Conservation (phyloP, 2,888 invertebrate genomes). For the Ectemnius continuus region DNA sequence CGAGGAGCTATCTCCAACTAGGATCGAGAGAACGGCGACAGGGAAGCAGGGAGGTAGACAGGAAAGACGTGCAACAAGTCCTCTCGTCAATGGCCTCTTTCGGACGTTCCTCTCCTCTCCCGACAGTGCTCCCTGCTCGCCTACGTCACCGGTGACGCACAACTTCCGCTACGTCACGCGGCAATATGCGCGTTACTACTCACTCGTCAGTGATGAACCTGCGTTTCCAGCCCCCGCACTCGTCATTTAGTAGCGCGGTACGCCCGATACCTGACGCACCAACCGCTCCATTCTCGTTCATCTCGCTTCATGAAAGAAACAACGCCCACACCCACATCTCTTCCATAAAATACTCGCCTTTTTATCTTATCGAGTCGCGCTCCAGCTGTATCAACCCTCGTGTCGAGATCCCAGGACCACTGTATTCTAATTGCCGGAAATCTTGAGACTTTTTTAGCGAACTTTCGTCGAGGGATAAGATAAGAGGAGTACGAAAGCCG, state of each 20-base stretch:
- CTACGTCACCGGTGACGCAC: slow-evolving; percentile 68
- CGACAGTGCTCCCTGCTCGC: slow-evolving; percentile 54
- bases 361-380: not conserved
- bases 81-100: slow-evolving; percentile 67
- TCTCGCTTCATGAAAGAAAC: no score
- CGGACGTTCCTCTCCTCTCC: slow-evolving; percentile 61
- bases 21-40: not conserved
- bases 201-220: slow-evolving; percentile 38
- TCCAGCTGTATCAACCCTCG: not conserved
- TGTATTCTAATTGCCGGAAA: not conserved
- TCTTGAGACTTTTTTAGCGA: not conserved
- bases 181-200: slow-evolving; percentile 43
- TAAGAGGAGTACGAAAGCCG: not conserved
- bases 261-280: not conserved
- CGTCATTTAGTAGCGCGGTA: not conserved
- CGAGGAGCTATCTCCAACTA: not conserved
- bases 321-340: not conserved
- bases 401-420: not conserved
- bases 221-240: slow-evolving; percentile 19
- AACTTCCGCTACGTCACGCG: slow-evolving; percentile 68
- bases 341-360: not conserved
- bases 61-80: slow-evolving; percentile 72
- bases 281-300: not conserved
- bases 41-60: slow-evolving; percentile 45
- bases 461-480: not conserved